Conservation (phyloP, 2,113 vertebrate genomes). For the Peromyscus maniculatus region DNA sequence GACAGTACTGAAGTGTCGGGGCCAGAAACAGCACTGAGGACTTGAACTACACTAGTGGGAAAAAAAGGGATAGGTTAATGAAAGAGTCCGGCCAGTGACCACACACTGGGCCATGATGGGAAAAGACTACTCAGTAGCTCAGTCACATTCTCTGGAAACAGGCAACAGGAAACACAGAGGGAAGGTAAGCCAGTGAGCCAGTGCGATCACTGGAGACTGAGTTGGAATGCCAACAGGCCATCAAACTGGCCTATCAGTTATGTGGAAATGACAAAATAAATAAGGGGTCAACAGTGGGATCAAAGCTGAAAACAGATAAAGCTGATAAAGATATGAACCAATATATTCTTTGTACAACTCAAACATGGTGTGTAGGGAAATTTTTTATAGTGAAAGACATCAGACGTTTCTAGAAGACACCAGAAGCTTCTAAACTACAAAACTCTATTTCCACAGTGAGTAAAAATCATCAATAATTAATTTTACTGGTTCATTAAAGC, state of each 20-base stretch:
- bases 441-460: not conserved
- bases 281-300: not conserved
- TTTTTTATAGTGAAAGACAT: constrained; percentile 15
- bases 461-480: constrained; percentile 32
- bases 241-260: not conserved
- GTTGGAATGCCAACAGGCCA: not conserved
- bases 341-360: constrained; percentile 7
- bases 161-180: not conserved
- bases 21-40: not conserved
- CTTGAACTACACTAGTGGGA: not conserved
- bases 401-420: not conserved
- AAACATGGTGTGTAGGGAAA: not conserved
- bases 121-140: not conserved
- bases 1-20: not conserved
- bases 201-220: not conserved
- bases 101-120: not conserved
- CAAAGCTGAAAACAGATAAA: constrained; percentile 7
- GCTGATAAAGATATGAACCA: constrained; percentile 35
- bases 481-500: not conserved
- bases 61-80: not conserved
- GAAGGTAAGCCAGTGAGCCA: not conserved
- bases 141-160: not conserved
- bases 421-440: constrained; percentile 11
- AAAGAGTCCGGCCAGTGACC: not conserved
- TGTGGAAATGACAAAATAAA: constrained; percentile 41